phyloP scores from a whole-genome alignment of 2,113 vertebrate genomes.

The Engraulis encrasicolus region DNA sequence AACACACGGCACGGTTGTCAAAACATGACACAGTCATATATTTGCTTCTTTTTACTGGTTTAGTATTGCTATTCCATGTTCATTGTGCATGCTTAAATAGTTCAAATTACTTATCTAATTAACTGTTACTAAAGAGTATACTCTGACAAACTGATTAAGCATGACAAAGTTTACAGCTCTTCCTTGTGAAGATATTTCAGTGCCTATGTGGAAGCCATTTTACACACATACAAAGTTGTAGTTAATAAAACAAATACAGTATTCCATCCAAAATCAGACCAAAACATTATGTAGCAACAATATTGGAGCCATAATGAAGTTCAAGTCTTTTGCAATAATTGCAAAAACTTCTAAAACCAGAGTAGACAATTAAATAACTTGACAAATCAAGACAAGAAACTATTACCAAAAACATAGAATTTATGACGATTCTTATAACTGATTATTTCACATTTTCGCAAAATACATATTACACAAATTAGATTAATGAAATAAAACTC shows the following conservation, averaged over 20 bases:
- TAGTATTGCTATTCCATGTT: background rate
- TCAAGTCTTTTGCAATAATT: background rate
- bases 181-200: background rate
- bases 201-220: slow-evolving; percentile 23
- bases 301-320: background rate
- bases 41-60: background rate
- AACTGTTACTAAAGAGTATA: background rate
- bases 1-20: background rate
- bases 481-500: background rate
- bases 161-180: background rate
- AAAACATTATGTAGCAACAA: background rate
- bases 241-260: background rate
- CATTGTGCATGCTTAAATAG: too few species aligned
- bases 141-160: background rate
- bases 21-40: background rate
- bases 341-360: too few species aligned
- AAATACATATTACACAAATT: too few species aligned
- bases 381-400: too few species aligned
- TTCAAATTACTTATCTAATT: background rate
- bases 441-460: too few species aligned
- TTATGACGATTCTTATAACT: too few species aligned
- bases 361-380: background rate
- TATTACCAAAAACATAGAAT: too few species aligned
- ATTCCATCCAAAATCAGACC: background rate
- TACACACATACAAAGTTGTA: background rate